Base-by-base conservation (phyloP, 2,888 invertebrate species). In the Frankliniella intonsa region DNA sequence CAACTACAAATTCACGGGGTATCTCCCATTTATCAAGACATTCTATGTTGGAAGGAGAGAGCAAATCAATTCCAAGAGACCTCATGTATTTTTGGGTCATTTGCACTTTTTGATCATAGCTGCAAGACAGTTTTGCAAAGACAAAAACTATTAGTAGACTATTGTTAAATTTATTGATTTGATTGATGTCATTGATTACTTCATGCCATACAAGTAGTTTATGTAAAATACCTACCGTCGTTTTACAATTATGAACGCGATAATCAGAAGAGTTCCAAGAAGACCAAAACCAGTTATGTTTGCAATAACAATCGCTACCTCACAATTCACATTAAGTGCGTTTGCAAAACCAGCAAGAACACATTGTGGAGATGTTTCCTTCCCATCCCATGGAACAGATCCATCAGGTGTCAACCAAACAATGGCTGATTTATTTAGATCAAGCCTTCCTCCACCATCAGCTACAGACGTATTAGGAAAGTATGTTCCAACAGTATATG, bases 21-120 rank as follows among this genome's bases (percentile, higher is more conserved):
- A 97, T 91, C 88, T 97, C 97, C 95, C 96, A 97, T 86, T 94
- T 94, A 87, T 96, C 96, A 65, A 95, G 88, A 19, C 91, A 90
- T 0, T 86, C 86, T 84, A 88, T 87, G 84, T 88, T 88, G 25
- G 89, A 88, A 19, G 90, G 89, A 1, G 89, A 87, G 38, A 92
- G 87, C 50, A 93, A 88, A 86, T 92, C 91, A 27, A 93, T 88
- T 0, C 94, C 94, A 49, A 94, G 89, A 81, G 92, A 92, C 86
- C 92, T 90, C 92, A 95, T 93, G 83, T 93, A 91, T 84, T 91
- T 91, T 85, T 90, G 91, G 0, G 93, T 93, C 50, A 89, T 88
- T 83, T 90, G 89, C n/a, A 94, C 91, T 86, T 91, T 92, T 83
- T 89, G 89, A 82, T 94, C 92, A 86, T 93, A 94, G 81, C 92